Percentiles rank a stretch among this genome's conserved stretches.
phyloP scores from a whole-genome alignment of 2,797 vertebrate genomes.

The Adelosebastes latens region DNA sequence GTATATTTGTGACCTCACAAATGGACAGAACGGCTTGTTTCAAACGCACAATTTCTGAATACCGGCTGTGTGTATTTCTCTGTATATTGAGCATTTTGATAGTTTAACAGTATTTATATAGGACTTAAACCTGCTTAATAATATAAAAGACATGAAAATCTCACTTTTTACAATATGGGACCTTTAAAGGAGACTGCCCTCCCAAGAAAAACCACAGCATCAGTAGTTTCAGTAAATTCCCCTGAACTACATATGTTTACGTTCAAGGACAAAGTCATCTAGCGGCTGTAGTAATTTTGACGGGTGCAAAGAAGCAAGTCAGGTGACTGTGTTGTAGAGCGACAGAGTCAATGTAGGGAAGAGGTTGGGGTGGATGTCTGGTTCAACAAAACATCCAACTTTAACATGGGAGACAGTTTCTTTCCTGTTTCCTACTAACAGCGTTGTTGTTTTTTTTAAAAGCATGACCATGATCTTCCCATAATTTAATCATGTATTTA shows the following conservation, averaged over 20 bases:
- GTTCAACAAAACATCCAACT: background rate
- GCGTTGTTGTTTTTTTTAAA: no score
- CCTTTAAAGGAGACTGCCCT: background rate
- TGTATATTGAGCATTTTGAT: no score
- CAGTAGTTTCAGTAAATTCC: background rate
- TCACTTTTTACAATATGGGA: no score
- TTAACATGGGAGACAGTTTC: background rate
- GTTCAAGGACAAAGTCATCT: background rate
- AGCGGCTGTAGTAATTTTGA: background rate
- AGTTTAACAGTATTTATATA: no score
- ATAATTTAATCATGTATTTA: background rate
- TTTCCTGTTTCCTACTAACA: background rate
- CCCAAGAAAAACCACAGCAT: background rate
- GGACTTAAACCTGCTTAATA: rapidly evolving
- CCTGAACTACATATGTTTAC: background rate
- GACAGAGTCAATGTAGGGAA: background rate
- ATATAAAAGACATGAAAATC: no score
- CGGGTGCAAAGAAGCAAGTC: background rate
- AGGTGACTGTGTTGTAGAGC: background rate
- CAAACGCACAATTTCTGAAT: no score
- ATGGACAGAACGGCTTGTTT: no score
- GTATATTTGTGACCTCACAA: no score
- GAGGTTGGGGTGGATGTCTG: background rate
- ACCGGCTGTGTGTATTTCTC: no score
- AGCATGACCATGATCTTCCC: no score